Evolutionary conservation across 2,797 vertebrate genomes (phyloP).

Genomic region (Cynodonichthys magdalenae): DNA sequence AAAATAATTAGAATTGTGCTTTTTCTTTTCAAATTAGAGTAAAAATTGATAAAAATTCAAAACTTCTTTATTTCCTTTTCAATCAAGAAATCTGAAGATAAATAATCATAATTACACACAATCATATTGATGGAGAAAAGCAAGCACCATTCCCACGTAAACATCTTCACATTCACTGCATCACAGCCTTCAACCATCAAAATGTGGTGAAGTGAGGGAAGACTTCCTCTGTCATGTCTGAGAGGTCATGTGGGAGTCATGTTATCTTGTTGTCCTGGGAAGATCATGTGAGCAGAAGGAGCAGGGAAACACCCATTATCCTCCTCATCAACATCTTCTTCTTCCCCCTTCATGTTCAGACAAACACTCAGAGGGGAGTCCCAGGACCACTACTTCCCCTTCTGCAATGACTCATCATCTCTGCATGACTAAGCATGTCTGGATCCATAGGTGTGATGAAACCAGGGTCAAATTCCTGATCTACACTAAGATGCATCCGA

Average conservation of each 20-base stretch:
- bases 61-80: not conserved
- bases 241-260: constrained; percentile 78
- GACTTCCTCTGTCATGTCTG: constrained; percentile 34
- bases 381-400: constrained; percentile 64
- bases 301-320: constrained; percentile 68
- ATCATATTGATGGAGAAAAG: not conserved
- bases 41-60: not conserved
- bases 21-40: not conserved
- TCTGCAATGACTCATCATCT: constrained; percentile 53
- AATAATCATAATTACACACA: not conserved
- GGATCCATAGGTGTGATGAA: constrained; percentile 21
- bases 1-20: not conserved
- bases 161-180: not conserved
- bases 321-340: constrained; percentile 25
- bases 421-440: constrained; percentile 41
- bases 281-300: constrained; percentile 73
- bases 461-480: constrained; percentile 5
- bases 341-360: constrained; percentile 23
- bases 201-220: constrained; percentile 6
- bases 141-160: not conserved
- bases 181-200: not conserved
- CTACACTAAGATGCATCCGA: constrained; percentile 46
- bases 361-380: constrained; percentile 60
- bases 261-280: constrained; percentile 66
- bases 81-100: not conserved